These are phyloP conservation scores for Melozone crissalis DNA, from an alignment of 2,113 vertebrate genomes.

Conservation along the genomic window DNA sequence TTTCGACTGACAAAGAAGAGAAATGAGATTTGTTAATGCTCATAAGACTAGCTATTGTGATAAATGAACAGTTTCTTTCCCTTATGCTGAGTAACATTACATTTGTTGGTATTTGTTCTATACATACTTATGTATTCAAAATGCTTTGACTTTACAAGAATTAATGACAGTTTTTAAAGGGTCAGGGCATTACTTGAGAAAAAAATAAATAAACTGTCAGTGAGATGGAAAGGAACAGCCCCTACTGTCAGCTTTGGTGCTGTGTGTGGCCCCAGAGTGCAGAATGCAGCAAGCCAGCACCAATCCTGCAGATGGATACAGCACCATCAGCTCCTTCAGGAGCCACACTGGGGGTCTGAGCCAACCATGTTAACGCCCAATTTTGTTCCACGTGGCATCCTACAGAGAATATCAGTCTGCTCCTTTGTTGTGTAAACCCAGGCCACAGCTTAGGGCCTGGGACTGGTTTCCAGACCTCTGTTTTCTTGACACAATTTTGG, in stretches of 20 bases:
- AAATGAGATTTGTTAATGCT: neutral
- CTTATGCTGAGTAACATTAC: neutral
- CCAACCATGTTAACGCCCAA: neutral
- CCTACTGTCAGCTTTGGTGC: neutral
- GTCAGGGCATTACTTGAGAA: neutral
- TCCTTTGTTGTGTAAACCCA: neutral
- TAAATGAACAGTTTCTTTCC: neutral
- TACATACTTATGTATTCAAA: neutral
- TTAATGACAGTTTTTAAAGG: neutral
- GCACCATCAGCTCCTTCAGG: neutral
- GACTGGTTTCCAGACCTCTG: neutral
- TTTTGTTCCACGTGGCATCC: accelerated
- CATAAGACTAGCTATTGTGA: neutral
- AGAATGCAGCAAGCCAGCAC: accelerated
- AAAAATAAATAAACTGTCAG: neutral
- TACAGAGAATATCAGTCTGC: neutral
- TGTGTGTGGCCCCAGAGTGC: accelerated
- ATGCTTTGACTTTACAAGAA: neutral
- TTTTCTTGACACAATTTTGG: neutral
- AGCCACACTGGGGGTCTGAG: neutral
- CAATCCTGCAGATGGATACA: neutral
- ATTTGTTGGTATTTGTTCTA: neutral
- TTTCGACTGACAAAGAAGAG: neutral
- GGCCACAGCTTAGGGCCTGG: neutral
- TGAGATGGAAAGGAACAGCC: neutral